Evolutionary conservation across 2,888 invertebrate genomes (phyloP).

Genomic region (Laothoe populi): DNA sequence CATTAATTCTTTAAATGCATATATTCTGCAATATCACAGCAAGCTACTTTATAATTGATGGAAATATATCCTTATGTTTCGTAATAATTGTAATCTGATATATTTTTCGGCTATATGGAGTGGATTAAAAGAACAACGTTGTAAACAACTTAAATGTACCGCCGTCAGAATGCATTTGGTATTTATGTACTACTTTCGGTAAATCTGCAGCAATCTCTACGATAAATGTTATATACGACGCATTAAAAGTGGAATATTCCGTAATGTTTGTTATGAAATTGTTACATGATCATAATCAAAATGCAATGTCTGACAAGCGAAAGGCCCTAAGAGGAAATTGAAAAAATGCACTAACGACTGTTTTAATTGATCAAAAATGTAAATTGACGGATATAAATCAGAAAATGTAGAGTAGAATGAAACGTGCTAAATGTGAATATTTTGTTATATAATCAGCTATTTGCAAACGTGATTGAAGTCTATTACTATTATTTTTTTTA

Average conservation of each 20-base stretch:
- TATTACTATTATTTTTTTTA: background rate
- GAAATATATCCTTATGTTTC: slow-evolving; percentile 6
- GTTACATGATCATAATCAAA: slow-evolving; percentile 29
- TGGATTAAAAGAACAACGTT: background rate
- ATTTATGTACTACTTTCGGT: slow-evolving; percentile 1
- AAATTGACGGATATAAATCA: background rate
- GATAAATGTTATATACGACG: slow-evolving; percentile 11
- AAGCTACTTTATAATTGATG: background rate
- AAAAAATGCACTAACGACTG: background rate
- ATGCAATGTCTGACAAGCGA: background rate
- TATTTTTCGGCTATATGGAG: background rate
- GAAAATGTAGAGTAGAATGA: background rate
- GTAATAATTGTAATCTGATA: background rate
- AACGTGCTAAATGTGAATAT: background rate
- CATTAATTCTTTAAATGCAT: background rate
- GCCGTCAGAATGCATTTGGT: background rate
- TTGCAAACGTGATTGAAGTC: too few relatives aligned
- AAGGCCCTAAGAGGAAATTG: background rate
- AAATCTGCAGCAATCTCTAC: slow-evolving; percentile 1
- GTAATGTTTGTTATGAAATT: slow-evolving; percentile 32
- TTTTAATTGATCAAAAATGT: background rate
- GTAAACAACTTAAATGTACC: background rate
- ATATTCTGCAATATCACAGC: background rate
- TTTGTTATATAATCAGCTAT: background rate
- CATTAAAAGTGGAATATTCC: slow-evolving; percentile 30